Evolutionary conservation across 2,113 vertebrate species (phyloP), one percentile per base, ranked within the genome.

Genomic region (Pseudorectes ferrugineus): DNA sequence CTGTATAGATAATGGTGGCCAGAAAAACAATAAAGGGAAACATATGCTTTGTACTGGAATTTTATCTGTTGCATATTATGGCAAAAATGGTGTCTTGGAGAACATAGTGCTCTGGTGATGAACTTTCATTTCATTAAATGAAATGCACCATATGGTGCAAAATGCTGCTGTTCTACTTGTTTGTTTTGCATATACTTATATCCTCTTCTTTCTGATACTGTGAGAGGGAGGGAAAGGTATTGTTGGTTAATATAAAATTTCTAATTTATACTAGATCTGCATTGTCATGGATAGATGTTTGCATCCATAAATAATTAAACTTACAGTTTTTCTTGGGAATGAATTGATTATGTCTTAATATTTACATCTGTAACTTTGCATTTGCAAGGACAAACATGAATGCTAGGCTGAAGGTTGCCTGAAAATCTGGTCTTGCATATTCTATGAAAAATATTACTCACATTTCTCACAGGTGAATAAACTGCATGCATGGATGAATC

Each of bases 381-480:
- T 92, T 95, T 78, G 45, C 84, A 91, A 95, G 87, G 75, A 76
- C 67, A 95, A 95, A 77, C 36, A 24, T 46, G 45, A 94, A 79
- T 86, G 66, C 71, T 79, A 63, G 61, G 58, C 62, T 91, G 86
- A 70, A 91, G 89, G 65, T 75, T 77, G 80, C 46, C 85, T 88
- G 92, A 55, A 92, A 92, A 86, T 77, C 72, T 91, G 46, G 45
- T 89, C 87, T 76, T 92, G 87, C 62, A 88, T 93, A 94, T 89
- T 94, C 66, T 73, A 21, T 79, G 91, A 89, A 95, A 93, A 95
- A 36, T 79, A 94, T 89, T 85, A 76, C 49, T 94, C 74, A 58
- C 16, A 88, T 93, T 94, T 95, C 85, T 92, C 78, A 89, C 80
- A 95, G 94, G 96, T 97, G 94, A 93, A 93, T 96, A 87, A 95